Conservation (phyloP, 2,113 vertebrate genomes). For the Neolamprologus sp. region DNA sequence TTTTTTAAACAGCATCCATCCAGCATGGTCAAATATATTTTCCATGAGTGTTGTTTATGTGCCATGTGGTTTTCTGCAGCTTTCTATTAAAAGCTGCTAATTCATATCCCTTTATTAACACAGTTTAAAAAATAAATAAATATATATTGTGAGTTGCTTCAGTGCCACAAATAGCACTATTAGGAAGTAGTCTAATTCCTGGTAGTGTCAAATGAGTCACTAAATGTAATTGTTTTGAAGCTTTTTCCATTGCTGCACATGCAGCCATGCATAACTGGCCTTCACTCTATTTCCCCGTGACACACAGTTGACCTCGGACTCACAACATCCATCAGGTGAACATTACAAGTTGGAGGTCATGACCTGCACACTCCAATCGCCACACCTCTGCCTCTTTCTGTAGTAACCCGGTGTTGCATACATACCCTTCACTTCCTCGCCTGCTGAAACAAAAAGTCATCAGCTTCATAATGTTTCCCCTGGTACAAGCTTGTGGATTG, state of each 20-base stretch:
- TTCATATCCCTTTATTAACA: neutral
- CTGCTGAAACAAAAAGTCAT: neutral
- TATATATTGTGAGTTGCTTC: neutral
- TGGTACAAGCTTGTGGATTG: constrained; percentile 16
- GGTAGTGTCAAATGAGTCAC: neutral
- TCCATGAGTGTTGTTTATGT: neutral
- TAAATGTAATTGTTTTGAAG: neutral
- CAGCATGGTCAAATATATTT: neutral
- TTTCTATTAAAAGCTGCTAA: neutral
- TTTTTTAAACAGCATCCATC: neutral
- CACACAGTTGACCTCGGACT: constrained; percentile 57
- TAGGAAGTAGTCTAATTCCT: neutral
- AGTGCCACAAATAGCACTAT: neutral
- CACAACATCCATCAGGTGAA: constrained; percentile 67
- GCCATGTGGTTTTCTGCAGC: neutral
- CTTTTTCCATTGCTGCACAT: neutral
- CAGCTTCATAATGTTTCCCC: constrained; percentile 28
- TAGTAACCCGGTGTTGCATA: neutral
- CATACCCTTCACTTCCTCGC: constrained; percentile 18
- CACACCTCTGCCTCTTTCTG: constrained; percentile 48
- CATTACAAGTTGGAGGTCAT: constrained; percentile 62
- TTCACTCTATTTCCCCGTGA: constrained; percentile 7
- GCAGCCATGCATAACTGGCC: neutral
- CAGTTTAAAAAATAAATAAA: no score
- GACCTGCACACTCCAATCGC: constrained; percentile 54